These are phyloP conservation scores for Geotrupes spiniger DNA, from an alignment of 2,888 invertebrate species.

Conservation along the genomic window DNA sequence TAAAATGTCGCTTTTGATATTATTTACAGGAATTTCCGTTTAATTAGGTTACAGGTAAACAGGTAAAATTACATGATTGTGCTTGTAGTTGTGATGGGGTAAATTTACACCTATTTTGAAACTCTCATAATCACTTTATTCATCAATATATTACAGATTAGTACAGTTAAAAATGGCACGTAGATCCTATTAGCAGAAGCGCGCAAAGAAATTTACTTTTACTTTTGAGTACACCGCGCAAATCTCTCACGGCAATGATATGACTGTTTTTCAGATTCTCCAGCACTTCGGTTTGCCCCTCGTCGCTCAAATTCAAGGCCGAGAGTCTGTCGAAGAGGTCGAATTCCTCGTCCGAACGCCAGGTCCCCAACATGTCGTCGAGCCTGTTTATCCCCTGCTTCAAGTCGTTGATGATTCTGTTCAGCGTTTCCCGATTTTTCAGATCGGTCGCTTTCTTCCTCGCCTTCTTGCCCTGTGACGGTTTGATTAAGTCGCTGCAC, in stretches of 20 bases:
- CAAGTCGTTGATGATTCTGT: constrained; percentile 30
- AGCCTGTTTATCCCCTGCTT: constrained; percentile 46
- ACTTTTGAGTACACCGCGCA: constrained; percentile 54
- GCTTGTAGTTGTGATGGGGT: no score
- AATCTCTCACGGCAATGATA: constrained; percentile 53
- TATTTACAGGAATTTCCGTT: no score
- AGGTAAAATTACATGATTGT: no score
- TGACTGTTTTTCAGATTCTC: constrained; percentile 54
- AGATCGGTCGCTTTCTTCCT: constrained; percentile 56
- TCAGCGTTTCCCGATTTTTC: constrained; percentile 50
- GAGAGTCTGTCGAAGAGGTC: constrained; percentile 49
- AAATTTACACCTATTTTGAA: no score
- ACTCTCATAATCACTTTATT: no score
- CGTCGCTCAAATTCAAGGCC: constrained; percentile 46
- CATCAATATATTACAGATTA: no score
- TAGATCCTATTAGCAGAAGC: constrained; percentile 13
- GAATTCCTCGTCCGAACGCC: constrained; percentile 45
- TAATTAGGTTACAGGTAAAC: no score
- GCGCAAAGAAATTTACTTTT: constrained; percentile 54
- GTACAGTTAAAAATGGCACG: constrained; percentile 12
- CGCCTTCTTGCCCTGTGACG: constrained; percentile 55
- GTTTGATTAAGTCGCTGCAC: constrained; percentile 55
- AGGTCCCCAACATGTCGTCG: constrained; percentile 50
- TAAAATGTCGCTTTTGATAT: no score
- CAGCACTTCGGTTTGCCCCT: constrained; percentile 50